phyloP scores from a whole-genome alignment of 2,113 vertebrate species.

The Telmatochromis brichardi region DNA sequence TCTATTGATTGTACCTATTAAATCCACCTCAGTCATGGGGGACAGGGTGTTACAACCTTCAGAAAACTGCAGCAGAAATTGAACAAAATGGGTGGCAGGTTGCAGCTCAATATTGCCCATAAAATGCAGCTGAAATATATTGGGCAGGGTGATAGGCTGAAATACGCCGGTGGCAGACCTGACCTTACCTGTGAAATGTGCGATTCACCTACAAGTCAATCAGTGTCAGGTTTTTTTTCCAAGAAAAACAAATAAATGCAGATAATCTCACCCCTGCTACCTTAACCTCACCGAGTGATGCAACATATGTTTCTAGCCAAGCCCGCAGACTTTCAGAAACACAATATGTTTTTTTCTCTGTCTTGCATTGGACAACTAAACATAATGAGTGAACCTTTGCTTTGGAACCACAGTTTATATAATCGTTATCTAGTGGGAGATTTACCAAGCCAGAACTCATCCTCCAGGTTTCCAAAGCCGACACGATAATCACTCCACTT shows the following conservation, averaged over 20 bases:
- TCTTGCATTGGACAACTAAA: not conserved
- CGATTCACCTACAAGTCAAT: not conserved
- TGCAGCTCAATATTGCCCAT: not conserved
- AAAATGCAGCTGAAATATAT: not conserved
- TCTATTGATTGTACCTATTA: conserved; percentile 24
- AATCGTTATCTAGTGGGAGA: not conserved
- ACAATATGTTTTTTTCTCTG: not conserved
- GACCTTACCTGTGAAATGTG: not conserved
- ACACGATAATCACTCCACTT: conserved; percentile 91
- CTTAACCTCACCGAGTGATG: not conserved
- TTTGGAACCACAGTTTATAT: not conserved
- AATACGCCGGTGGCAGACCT: not conserved
- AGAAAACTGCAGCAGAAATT: conserved; percentile 11
- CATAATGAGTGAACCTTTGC: not conserved
- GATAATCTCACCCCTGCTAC: not conserved
- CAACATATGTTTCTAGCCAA: not conserved
- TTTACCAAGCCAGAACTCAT: conserved; percentile 98
- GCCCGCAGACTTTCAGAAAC: not conserved
- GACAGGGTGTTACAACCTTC: not conserved
- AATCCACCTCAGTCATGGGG: conserved; percentile 9
- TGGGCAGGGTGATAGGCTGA: not conserved
- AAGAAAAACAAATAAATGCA: not conserved
- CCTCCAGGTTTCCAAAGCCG: conserved; percentile 94
- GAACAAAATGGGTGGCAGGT: not conserved
- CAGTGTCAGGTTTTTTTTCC: not conserved